Evolutionary conservation across 1,140 invertebrate genomes (phyloP).

Genomic region (Drosophila sulfurigaster): DNA sequence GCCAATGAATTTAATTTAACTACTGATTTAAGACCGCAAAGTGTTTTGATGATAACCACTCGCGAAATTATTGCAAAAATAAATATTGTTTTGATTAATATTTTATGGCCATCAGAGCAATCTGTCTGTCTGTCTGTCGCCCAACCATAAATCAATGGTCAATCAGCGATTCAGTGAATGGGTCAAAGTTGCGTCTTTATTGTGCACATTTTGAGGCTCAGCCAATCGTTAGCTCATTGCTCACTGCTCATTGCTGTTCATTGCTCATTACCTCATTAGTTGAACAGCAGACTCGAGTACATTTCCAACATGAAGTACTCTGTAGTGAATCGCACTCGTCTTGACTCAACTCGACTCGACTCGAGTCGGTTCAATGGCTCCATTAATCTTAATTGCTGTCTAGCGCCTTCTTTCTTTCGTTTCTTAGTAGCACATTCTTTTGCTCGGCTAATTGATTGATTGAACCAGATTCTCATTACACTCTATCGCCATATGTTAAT

Average conservation of each 20-base stretch:
- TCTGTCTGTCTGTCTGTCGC: background rate
- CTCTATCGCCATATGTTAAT: background rate
- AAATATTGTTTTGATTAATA: constrained; percentile 5
- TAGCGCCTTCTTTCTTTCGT: constrained; percentile 12
- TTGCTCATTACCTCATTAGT: constrained; percentile 32
- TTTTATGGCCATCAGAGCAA: background rate
- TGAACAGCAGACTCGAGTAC: background rate
- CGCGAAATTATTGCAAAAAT: background rate
- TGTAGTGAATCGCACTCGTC: too few species aligned
- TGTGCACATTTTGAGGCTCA: background rate
- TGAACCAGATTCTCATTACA: constrained; percentile 10
- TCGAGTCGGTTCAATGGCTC: background rate
- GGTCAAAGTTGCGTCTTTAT: background rate
- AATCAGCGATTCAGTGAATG: constrained; percentile 14
- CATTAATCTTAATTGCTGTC: constrained; percentile 44
- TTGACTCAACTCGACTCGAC: background rate
- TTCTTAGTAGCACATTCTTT: constrained; percentile 9
- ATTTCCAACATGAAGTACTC: background rate
- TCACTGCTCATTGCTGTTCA: constrained; percentile 15
- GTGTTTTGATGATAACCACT: background rate
- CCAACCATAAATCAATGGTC: constrained; percentile 12
- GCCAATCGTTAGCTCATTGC: constrained; percentile 17
- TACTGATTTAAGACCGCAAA: constrained; percentile 4
- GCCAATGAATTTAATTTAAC: background rate
- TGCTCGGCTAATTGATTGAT: constrained; percentile 39